phyloP scores from a whole-genome alignment of 2,113 vertebrate genomes.

The Balaeniceps rex region DNA sequence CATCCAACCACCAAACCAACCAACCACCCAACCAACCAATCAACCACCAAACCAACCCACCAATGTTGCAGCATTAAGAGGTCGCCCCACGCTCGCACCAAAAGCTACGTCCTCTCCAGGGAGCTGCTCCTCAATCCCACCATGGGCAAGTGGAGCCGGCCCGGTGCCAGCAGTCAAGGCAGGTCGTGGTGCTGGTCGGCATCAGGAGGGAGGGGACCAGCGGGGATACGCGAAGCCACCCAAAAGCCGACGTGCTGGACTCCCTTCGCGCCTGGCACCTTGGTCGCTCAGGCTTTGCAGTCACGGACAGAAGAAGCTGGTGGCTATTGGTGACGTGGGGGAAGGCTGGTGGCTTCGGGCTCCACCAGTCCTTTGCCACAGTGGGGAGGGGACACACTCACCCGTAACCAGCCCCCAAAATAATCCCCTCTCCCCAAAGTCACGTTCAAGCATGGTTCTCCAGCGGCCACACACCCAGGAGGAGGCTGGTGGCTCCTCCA shows the following conservation, averaged over 20 bases:
- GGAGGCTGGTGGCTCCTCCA: neutral
- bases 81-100: rapidly evolving
- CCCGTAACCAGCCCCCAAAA: neutral
- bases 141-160: rapidly evolving
- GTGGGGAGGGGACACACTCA: neutral
- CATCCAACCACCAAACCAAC: neutral
- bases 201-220: neutral
- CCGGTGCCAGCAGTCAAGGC: rapidly evolving
- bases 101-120: neutral
- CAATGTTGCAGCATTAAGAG: neutral
- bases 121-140: neutral
- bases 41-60: rapidly evolving
- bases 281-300: neutral
- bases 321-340: rapidly evolving
- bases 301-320: neutral
- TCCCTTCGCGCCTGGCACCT: rapidly evolving
- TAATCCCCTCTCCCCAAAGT: neutral
- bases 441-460: neutral
- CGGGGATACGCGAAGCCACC: neutral
- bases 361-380: neutral
- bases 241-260: neutral
- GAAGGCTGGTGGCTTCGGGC: neutral
- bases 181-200: rapidly evolving
- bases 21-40: neutral
- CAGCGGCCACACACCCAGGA: neutral